phyloP scores from a whole-genome alignment of 2,888 invertebrate species.

The Cerceris ruficornis region DNA sequence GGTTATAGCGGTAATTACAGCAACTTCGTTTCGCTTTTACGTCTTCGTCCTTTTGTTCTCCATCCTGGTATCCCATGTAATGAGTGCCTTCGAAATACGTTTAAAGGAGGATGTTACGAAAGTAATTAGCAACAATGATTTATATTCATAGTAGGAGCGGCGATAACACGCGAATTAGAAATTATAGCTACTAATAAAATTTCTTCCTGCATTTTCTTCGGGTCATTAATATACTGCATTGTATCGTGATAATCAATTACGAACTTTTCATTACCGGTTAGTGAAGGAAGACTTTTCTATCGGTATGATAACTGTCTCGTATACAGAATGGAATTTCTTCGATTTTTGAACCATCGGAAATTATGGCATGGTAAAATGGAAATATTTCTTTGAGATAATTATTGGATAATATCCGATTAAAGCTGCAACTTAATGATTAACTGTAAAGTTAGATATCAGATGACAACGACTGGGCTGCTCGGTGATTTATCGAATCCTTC shows the following conservation, averaged over 20 bases:
- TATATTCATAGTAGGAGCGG: background rate
- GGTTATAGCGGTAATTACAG: background rate
- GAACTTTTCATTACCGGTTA: background rate
- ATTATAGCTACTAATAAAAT: background rate
- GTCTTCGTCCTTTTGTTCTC: background rate
- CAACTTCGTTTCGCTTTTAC: background rate
- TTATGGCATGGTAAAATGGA: background rate
- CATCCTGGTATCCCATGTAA: background rate
- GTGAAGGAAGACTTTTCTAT: background rate
- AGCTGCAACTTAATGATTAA: slow-evolving; percentile 45
- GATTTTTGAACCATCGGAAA: background rate
- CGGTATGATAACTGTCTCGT: background rate
- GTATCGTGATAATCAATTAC: background rate
- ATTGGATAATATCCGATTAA: background rate
- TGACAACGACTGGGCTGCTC: slow-evolving; percentile 64
- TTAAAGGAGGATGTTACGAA: background rate
- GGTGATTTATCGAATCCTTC: slow-evolving; percentile 74
- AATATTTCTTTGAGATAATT: background rate
- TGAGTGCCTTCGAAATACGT: background rate
- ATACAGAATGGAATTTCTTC: too few species aligned
- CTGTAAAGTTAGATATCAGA: slow-evolving; percentile 63
- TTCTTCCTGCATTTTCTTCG: background rate
- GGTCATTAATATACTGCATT: background rate
- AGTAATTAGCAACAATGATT: background rate
- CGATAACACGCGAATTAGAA: background rate